These are phyloP conservation scores for Morpho achilles DNA, from an alignment of 2,888 invertebrate genomes.

Conservation along the genomic window DNA sequence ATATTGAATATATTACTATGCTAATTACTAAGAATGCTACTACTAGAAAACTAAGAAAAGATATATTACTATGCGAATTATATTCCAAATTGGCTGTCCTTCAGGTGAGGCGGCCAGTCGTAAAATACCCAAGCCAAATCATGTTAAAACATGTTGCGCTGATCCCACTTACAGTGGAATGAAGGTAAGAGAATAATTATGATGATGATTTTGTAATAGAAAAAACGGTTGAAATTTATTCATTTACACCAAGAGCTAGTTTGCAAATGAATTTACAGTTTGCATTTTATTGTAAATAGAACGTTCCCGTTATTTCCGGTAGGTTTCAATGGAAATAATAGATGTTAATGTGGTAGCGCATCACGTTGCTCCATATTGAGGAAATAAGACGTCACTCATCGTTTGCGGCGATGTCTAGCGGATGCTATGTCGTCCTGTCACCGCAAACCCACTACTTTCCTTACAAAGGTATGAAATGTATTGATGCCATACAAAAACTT, in stretches of 20 bases:
- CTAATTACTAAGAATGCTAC: too few relatives aligned
- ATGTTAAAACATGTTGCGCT: too few relatives aligned
- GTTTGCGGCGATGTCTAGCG: conserved; percentile 16
- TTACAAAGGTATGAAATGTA: conserved; percentile 4
- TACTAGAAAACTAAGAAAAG: too few relatives aligned
- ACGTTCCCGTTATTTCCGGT: conserved; percentile 12
- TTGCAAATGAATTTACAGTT: not conserved
- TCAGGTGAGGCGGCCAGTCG: too few relatives aligned
- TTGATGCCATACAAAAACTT: not conserved
- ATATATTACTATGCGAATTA: too few relatives aligned
- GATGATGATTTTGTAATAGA: too few relatives aligned
- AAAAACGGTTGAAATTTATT: too few relatives aligned
- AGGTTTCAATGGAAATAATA: conserved; percentile 13
- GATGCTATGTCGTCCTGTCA: conserved; percentile 12
- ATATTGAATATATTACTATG: too few relatives aligned
- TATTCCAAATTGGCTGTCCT: too few relatives aligned
- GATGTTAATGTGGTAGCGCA: conserved; percentile 13
- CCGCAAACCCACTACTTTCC: conserved; percentile 9
- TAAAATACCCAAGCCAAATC: too few relatives aligned
- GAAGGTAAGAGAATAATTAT: too few relatives aligned
- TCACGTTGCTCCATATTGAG: conserved; percentile 27
- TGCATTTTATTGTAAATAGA: conserved; percentile 8
- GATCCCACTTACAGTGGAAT: too few relatives aligned
- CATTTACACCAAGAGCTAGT: not conserved
- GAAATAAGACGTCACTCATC: conserved; percentile 31